Evolutionary conservation across 2,113 vertebrate species (phyloP), one percentile per base, ranked within the genome.

Genomic region (Hiodon alosoides): DNA sequence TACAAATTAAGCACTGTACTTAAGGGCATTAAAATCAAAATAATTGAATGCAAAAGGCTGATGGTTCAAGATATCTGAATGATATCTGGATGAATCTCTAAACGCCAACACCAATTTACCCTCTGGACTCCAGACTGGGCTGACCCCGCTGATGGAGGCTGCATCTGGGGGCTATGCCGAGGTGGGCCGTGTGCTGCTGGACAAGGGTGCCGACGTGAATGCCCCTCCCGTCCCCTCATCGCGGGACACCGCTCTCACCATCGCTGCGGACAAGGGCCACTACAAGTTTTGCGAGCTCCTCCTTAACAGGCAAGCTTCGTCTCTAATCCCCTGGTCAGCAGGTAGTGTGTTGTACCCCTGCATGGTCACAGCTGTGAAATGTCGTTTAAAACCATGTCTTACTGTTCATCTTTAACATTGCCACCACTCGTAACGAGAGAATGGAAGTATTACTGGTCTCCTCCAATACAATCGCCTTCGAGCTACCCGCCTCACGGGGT

Each of bases 251-350:
- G 97, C 97, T 82, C 91, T 99, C 86, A 99, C 97, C 70, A 99
- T 99, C 83, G 97, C 97, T 86, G 97, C 97, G 4, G 97, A 99
- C 88, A 99, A 99, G 89, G 97, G 96, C 78, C 97, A 99, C 89
- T 99, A 98, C 89, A 99, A 98, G 89, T 99, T 99, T 82, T 99
- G 97, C 88, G 97, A 99, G 89, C 96, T 98, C 67, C 93, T 99
- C 74, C 98, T 98, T 83, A 97, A 94, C 84, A 91, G 96, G 97
- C 97, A 65, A 78, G 8, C 5, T 4, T 48, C 8, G 3, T 8
- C 31, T 9, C 46, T 8, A 17, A 17, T 59, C 9, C 31, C 58
- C 6, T 57, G 11, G 11, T 11, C 11, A 57, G 55, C 55, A 6
- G 9, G 9, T 59, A 6, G 9, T 59, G 9, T 59, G 3, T 59